Conservation (phyloP, 2,888 invertebrate species). For the Chironomus tentans region DNA sequence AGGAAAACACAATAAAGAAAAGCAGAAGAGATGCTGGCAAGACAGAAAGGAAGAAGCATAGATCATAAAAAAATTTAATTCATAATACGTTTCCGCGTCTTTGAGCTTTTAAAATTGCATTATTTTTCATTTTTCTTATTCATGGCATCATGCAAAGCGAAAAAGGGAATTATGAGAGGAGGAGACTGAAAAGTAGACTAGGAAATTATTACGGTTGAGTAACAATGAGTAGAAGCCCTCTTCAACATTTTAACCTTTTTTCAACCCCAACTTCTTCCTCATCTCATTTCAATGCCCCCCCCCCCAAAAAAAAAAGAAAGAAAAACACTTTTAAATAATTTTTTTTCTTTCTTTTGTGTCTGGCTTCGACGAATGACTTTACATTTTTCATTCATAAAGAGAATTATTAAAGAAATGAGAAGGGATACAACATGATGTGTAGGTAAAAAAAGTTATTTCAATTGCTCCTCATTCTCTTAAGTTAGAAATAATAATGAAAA, state of each 20-base stretch:
- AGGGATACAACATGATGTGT: no score
- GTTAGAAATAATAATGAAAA: no score
- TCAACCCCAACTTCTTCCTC: neutral
- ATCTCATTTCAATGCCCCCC: neutral
- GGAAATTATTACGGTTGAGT: neutral
- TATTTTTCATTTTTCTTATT: neutral
- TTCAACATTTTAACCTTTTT: conserved; percentile 1
- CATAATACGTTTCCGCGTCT: conserved; percentile 21
- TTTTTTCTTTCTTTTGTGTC: neutral
- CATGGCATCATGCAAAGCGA: neutral
- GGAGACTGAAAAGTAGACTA: neutral
- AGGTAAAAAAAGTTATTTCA: no score
- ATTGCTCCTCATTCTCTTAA: no score
- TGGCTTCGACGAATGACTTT: neutral
- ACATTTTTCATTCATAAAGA: neutral
- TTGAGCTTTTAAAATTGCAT: conserved; percentile 13
- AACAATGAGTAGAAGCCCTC: neutral
- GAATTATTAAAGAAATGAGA: neutral
- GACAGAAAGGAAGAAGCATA: neutral
- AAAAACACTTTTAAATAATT: neutral
- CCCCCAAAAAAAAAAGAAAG: neutral
- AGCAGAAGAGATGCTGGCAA: neutral
- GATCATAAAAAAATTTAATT: conserved; percentile 17
- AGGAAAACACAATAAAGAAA: neutral
- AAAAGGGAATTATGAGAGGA: conserved; percentile 2